A percentile compares a stretch with the other conserved stretches of the same genome.
Conservation (phyloP, 2,797 vertebrate genomes). For the Valencia hispanica region DNA sequence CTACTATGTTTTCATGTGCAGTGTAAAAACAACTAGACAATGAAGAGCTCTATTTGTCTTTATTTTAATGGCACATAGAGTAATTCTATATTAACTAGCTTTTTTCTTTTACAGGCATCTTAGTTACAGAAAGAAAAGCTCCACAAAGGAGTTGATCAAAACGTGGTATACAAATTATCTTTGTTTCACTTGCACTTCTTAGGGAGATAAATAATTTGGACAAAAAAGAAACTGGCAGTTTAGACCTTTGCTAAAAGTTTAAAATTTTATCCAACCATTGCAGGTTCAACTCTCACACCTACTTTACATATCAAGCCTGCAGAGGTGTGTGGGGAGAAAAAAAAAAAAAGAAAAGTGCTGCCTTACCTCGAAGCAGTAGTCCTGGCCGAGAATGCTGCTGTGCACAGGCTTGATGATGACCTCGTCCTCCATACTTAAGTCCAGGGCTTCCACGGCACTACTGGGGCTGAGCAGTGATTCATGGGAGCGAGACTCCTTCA, state of each 20-base stretch:
- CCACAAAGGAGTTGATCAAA: neutral
- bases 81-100: neutral
- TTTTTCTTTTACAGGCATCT: neutral
- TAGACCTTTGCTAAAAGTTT: neutral
- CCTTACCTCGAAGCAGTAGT: constrained; percentile 88
- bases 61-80: no score
- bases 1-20: no score
- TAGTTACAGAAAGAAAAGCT: neutral
- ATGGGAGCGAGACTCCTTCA: constrained; percentile 99
- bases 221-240: neutral
- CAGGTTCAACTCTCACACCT: neutral
- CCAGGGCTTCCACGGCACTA: constrained; percentile 95
- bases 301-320: neutral
- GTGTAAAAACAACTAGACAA: no score
- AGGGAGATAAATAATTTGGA: neutral
- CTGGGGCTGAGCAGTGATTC: constrained; percentile 99
- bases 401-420: constrained; percentile 97
- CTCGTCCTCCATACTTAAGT: constrained; percentile 99
- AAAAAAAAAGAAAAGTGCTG: neutral
- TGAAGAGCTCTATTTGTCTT: no score
- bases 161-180: no score
- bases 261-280: neutral
- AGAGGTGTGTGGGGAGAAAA: neutral
- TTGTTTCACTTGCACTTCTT: neutral
- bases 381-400: constrained; percentile 98